Percentiles rank a stretch among this genome's conserved stretches.
These are phyloP conservation scores for Malacoctenus gilli DNA, from an alignment of 2,797 vertebrate species.

Conservation along the genomic window DNA sequence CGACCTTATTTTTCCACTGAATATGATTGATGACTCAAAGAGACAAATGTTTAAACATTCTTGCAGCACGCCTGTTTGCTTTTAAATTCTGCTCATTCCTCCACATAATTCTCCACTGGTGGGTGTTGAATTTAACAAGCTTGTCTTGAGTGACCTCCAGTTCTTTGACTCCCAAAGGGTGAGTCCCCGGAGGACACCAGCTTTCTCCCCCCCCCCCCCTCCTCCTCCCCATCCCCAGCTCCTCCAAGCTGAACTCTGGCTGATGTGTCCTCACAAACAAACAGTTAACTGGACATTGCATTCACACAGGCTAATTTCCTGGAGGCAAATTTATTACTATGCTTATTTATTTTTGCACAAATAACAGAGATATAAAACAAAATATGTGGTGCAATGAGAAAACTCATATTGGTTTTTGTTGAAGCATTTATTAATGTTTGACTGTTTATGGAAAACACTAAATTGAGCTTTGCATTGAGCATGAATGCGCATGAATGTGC, in stretches of 20 bases:
- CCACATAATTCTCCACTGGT: slow-evolving; percentile 25
- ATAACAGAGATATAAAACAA: too few relatives aligned
- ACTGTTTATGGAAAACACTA: too few relatives aligned
- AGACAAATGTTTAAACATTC: slow-evolving; percentile 46
- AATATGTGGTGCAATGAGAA: too few relatives aligned
- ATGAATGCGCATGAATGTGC: too few relatives aligned
- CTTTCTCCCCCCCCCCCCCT: too few relatives aligned
- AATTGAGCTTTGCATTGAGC: too few relatives aligned
- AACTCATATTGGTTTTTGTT: too few relatives aligned
- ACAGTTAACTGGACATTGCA: background rate
- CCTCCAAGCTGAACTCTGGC: slow-evolving; percentile 41
- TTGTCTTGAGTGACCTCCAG: slow-evolving; percentile 63
- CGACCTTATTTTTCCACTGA: slow-evolving; percentile 19
- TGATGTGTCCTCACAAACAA: slow-evolving; percentile 28
- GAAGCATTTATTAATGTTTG: too few relatives aligned
- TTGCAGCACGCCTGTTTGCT: slow-evolving; percentile 40
- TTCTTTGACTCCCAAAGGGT: slow-evolving; percentile 52
- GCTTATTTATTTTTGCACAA: too few relatives aligned
- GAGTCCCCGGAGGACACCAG: slow-evolving; percentile 53
- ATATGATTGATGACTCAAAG: slow-evolving; percentile 36
- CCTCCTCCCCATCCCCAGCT: slow-evolving; percentile 44
- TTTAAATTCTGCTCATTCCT: slow-evolving; percentile 1
- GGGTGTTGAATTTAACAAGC: slow-evolving; percentile 68
- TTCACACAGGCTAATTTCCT: background rate
- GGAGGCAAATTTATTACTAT: too few relatives aligned